Base-by-base conservation (phyloP, 2,888 invertebrate genomes). In the Tetheella fluctuosa region DNA sequence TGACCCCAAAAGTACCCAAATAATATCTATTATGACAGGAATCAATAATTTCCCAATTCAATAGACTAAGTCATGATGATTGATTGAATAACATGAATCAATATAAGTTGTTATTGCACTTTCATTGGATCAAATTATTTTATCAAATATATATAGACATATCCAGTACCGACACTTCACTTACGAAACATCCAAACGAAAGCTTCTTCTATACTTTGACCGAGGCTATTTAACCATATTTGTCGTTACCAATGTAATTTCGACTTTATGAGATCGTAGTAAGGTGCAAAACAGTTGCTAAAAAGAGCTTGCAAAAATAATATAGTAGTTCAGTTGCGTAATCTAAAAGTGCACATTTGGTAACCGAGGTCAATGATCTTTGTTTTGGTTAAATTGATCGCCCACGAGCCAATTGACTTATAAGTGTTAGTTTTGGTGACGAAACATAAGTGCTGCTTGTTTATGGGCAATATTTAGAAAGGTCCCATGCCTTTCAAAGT, bases 151-250 rank as follows among this genome's bases (percentile, higher is more conserved):
- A 2, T 20, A 17, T 6, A 39, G 15, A 39, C 7, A 30, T 30
- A 34, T 13, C 42, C 1, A 42, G 6, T 17, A 17, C n/a, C 42
- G 1, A 48, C 48, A 25, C 57, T 23, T 52, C n/a, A 67, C 56
- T 71, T 71, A 61, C 68, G 69, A 69, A 70, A 67, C 30, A 60
- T 64, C 62, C 59, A 59, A 72, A 64, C 68, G 60, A 64, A 68
- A 72, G 39, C 37, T 30, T 64, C 61, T 54, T 52, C 60, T 57
- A 54, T 63, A 57, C 64, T 64, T 67, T 58, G 56, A 58, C 37
- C 13, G 54, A 58, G 23, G n/a, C n/a, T 8, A 30, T 58, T 52
- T 23, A 62, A 34, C 13, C 30, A 34, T 34, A 34, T 34, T 13
- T 34, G 62, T 71, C 54, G 48, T 59, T 58, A 66, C 52, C 62